Evolutionary conservation across 1,140 invertebrate genomes (phyloP).

Genomic region (Pectinophora gossypiella): DNA sequence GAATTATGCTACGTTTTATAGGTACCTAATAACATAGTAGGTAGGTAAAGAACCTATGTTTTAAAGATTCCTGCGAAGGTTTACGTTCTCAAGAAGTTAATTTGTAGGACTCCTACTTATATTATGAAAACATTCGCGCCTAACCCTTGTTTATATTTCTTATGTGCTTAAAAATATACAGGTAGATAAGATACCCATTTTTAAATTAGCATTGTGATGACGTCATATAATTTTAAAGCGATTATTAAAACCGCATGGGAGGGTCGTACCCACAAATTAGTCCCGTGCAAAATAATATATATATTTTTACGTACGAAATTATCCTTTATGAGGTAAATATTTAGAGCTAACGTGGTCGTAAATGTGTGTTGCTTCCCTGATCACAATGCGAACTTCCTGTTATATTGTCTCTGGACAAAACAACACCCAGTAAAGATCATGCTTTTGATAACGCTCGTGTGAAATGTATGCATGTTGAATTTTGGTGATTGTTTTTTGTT

Average conservation of each 20-base stretch:
- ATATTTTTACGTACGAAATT: neutral
- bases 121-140: too few species aligned
- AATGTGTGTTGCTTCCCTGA: constrained; percentile 19
- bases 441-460: constrained; percentile 29
- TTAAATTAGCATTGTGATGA: neutral
- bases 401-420: constrained; percentile 47
- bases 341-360: constrained; percentile 10
- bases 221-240: neutral
- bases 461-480: neutral
- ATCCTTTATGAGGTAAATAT: neutral
- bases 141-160: too few species aligned
- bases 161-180: too few species aligned
- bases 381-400: constrained; percentile 55
- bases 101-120: too few species aligned
- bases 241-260: neutral
- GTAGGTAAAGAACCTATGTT: too few species aligned
- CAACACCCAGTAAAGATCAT: constrained; percentile 37
- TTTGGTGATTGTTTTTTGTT: neutral
- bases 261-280: constrained; percentile 16
- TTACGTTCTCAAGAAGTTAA: too few species aligned
- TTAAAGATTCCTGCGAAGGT: too few species aligned
- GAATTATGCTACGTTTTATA: too few species aligned
- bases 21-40: too few species aligned
- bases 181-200: too few species aligned
- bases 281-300: neutral